These are phyloP conservation scores for Macrotis lagotis DNA, from an alignment of 2,113 vertebrate species.

Conservation along the genomic window DNA sequence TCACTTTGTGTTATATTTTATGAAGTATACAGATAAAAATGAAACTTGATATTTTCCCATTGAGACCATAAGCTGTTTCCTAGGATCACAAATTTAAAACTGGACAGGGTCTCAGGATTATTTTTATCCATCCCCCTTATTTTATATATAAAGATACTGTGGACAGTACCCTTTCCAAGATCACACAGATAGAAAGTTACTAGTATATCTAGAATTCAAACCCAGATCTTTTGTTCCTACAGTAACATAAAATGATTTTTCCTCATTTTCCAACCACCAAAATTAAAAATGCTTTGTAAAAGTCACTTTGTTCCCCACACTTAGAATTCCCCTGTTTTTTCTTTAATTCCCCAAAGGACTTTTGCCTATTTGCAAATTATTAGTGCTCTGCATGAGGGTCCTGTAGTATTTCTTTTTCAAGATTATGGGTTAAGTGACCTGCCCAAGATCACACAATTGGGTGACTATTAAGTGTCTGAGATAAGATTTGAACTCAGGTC, in stretches of 20 bases:
- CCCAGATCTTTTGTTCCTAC: neutral
- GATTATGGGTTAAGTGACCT: no score
- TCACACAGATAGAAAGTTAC: neutral
- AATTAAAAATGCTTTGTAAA: neutral
- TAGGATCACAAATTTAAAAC: no score
- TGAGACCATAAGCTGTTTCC: no score
- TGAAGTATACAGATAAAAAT: no score
- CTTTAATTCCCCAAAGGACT: neutral
- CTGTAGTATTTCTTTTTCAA: no score
- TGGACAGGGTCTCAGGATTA: no score
- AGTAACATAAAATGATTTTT: neutral
- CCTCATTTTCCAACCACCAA: no score
- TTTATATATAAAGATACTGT: neutral
- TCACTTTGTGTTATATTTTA: neutral
- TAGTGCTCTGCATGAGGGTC: neutral
- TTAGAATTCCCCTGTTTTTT: neutral
- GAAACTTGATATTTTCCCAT: no score
- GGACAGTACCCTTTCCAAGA: neutral
- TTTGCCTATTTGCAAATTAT: neutral
- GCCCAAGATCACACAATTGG: no score
- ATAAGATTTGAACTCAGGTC: no score
- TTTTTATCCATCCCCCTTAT: no score
- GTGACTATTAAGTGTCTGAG: no score
- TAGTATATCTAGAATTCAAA: neutral
- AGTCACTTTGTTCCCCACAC: neutral